Conservation (phyloP, 2,888 invertebrate species). For the Ornithoptera priamus region DNA sequence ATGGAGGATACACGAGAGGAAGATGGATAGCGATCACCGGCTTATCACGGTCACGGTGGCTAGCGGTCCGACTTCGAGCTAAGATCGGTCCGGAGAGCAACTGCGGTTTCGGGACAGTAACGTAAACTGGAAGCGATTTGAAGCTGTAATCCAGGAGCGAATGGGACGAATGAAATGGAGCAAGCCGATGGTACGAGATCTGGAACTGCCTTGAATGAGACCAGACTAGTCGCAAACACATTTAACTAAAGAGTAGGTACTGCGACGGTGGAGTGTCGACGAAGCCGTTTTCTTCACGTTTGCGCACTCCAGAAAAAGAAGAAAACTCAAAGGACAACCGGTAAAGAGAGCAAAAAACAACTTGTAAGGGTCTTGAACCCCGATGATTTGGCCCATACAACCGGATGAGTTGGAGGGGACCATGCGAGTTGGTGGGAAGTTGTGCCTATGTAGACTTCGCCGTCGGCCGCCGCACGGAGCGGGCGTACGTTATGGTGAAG, state of each 20-base stretch:
- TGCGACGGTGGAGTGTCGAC: no score
- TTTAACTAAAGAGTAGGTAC: no score
- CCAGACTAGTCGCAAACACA: no score
- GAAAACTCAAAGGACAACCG: no score
- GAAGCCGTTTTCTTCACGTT: no score
- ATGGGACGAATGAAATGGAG: constrained; percentile 5
- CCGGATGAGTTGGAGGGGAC: no score
- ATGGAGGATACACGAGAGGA: constrained; percentile 26
- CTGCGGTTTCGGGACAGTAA: constrained; percentile 9
- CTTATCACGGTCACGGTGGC: constrained; percentile 28
- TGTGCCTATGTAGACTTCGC: constrained; percentile 28
- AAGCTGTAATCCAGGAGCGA: constrained; percentile 5
- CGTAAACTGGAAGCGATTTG: constrained; percentile 11
- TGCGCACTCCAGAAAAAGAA: no score
- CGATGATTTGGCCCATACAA: no score
- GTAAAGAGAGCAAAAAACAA: no score
- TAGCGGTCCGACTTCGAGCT: neutral
- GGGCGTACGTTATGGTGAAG: constrained; percentile 50
- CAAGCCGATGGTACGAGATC: neutral
- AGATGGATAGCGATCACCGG: constrained; percentile 35
- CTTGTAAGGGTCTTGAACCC: no score
- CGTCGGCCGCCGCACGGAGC: constrained; percentile 73
- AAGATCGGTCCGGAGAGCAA: neutral
- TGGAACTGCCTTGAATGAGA: no score
- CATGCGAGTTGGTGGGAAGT: no score